These are phyloP conservation scores for Ciconia maguari DNA, from an alignment of 2,113 vertebrate genomes.

Conservation along the genomic window DNA sequence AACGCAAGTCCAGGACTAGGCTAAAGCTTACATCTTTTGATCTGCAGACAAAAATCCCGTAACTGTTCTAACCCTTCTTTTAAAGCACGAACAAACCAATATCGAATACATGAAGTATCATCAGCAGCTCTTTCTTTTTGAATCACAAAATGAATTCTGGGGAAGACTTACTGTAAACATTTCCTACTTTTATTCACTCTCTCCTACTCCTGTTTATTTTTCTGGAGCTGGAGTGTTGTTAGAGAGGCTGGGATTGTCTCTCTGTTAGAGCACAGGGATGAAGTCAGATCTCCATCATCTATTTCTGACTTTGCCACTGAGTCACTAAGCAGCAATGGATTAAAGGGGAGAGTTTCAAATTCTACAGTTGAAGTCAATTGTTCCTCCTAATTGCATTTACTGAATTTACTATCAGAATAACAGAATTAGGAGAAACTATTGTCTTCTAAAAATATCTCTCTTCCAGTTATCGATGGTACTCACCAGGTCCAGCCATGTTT, in stretches of 20 bases:
- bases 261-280: neutral
- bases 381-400: neutral
- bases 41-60: neutral
- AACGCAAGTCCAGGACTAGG: neutral
- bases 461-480: constrained; percentile 31
- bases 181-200: constrained; percentile 35
- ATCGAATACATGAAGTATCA: neutral
- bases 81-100: neutral
- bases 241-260: neutral
- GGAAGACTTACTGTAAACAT: constrained; percentile 48
- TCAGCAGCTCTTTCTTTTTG: constrained; percentile 40
- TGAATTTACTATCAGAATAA: neutral
- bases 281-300: neutral
- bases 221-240: neutral
- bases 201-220: constrained; percentile 32
- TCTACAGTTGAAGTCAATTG: neutral
- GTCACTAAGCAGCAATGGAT: neutral
- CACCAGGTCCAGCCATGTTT: constrained; percentile 98
- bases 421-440: neutral
- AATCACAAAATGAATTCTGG: constrained; percentile 3
- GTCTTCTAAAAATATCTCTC: neutral
- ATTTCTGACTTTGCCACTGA: neutral
- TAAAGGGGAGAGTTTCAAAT: neutral
- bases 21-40: neutral
- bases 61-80: neutral